A percentile compares a stretch with the other conserved stretches of the same genome.
phyloP scores from a whole-genome alignment of 1,140 invertebrate genomes.

The Lepidotrigona ventralis region DNA sequence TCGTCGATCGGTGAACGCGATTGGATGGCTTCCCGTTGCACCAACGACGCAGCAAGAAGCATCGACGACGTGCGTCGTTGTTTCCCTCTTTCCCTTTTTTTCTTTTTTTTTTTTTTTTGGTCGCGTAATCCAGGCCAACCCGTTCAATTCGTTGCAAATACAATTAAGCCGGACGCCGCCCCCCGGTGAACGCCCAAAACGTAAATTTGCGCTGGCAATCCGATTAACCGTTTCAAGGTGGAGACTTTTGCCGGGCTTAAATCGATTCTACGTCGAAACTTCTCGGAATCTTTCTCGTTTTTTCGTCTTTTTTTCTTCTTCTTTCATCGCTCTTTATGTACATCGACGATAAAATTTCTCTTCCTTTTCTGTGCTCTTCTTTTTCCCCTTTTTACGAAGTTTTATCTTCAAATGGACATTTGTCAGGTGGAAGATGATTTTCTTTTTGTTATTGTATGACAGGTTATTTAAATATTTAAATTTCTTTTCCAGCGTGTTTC shows the following conservation, averaged over 20 bases:
- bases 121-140: constrained; percentile 1
- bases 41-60: not conserved
- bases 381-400: too few species aligned
- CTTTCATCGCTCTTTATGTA: too few species aligned
- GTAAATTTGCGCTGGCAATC: constrained; percentile 8
- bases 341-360: not conserved
- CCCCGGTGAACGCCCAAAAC: constrained; percentile 15
- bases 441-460: too few species aligned
- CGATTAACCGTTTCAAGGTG: constrained; percentile 24
- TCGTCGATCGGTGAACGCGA: constrained; percentile 8
- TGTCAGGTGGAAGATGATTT: too few species aligned
- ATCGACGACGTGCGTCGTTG: not conserved
- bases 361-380: not conserved
- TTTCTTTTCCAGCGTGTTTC: too few species aligned
- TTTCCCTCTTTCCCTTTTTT: too few species aligned
- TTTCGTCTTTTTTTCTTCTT: too few species aligned
- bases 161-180: constrained; percentile 10
- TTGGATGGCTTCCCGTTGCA: constrained; percentile 17
- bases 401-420: too few species aligned
- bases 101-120: not conserved
- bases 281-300: not conserved
- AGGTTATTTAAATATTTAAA: too few species aligned
- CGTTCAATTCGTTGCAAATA: constrained; percentile 18
- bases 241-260: constrained; percentile 21
- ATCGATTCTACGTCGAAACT: constrained; percentile 7